Evolutionary conservation across 2,888 invertebrate species (phyloP).

Genomic region (Trichogramma dendrolimi): DNA sequence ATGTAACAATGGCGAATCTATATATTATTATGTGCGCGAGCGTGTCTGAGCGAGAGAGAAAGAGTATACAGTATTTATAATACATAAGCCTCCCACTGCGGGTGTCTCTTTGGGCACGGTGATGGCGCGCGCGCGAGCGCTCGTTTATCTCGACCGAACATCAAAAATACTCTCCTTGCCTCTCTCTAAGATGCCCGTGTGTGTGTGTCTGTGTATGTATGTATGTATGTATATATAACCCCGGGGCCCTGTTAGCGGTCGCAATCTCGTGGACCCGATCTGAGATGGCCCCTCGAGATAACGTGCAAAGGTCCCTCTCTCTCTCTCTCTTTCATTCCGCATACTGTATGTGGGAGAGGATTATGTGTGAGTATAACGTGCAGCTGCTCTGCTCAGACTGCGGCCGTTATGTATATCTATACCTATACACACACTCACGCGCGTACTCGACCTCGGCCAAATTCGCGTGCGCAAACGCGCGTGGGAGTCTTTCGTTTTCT

Average conservation of each 20-base stretch:
- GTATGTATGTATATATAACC: slow-evolving; percentile 30
- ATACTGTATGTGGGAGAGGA: slow-evolving; percentile 21
- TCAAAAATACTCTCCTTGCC: slow-evolving; percentile 26
- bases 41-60: too few relatives aligned
- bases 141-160: slow-evolving; percentile 42
- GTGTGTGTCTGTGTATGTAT: too few relatives aligned
- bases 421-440: background rate
- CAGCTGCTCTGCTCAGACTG: too few relatives aligned
- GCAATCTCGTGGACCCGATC: slow-evolving; percentile 48
- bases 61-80: slow-evolving; percentile 10
- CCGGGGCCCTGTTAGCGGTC: slow-evolving; percentile 44
- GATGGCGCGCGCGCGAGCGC: slow-evolving; percentile 41
- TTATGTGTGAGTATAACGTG: too few relatives aligned
- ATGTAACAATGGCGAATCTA: too few relatives aligned
- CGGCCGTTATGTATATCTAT: background rate
- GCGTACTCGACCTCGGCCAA: background rate
- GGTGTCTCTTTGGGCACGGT: slow-evolving; percentile 41
- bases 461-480: background rate
- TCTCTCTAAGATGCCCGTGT: too few relatives aligned
- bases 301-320: slow-evolving; percentile 35
- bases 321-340: slow-evolving; percentile 28
- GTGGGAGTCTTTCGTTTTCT: background rate
- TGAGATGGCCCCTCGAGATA: slow-evolving; percentile 46
- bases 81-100: slow-evolving; percentile 33
- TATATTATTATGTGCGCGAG: too few relatives aligned